Evolutionary conservation across 1,140 invertebrate genomes (phyloP).

Genomic region (Drosophila takahashii): DNA sequence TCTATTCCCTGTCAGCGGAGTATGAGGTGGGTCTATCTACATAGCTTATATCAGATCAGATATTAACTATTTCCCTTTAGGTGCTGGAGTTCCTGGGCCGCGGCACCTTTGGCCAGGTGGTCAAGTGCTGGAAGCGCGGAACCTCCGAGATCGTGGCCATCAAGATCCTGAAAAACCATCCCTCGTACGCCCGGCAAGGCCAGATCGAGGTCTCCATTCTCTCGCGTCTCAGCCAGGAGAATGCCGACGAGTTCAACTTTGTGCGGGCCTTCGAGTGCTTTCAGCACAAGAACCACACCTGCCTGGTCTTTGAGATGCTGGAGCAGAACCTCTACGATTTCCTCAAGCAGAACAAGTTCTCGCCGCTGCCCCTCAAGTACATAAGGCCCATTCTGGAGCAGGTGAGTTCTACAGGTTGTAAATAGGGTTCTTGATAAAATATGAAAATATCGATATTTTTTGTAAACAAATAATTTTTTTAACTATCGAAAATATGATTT

Average conservation of each 20-base stretch:
- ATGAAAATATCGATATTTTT: too few species aligned
- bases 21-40: constrained; percentile 88
- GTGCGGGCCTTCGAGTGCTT: constrained; percentile 99
- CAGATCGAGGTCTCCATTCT: constrained; percentile 99
- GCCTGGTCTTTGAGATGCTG: constrained; percentile 99
- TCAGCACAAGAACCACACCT: constrained; percentile 99
- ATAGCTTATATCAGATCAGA: background rate
- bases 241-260: constrained; percentile 99
- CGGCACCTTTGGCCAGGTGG: constrained; percentile 99
- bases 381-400: constrained; percentile 99
- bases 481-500: too few species aligned
- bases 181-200: constrained; percentile 99
- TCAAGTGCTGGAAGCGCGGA: constrained; percentile 99
- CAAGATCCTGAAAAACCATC: constrained; percentile 99
- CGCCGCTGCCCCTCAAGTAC: constrained; percentile 98
- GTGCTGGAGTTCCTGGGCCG: constrained; percentile 99
- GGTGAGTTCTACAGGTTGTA: constrained; percentile 87
- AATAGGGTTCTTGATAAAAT: too few species aligned
- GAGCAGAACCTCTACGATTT: constrained; percentile 99
- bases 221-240: constrained; percentile 98
- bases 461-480: too few species aligned
- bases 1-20: constrained; percentile 96
- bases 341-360: constrained; percentile 99
- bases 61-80: constrained; percentile 55
- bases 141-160: constrained; percentile 99